Evolutionary conservation across 2,888 invertebrate species (phyloP), one percentile per base, ranked within the genome.

Genomic region (Hipparchia sbordonii): DNA sequence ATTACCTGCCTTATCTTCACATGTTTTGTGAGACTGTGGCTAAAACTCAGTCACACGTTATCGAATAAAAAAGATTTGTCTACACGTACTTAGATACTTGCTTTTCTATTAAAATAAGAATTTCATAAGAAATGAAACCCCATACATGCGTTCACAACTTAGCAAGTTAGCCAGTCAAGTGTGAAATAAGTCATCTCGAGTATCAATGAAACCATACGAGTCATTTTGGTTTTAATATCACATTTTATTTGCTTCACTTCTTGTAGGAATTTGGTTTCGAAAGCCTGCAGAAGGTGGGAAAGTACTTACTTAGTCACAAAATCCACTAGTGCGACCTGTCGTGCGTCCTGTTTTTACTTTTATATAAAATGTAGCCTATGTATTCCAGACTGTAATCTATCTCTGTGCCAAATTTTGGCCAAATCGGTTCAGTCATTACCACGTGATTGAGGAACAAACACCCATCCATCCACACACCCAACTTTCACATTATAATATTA

Each of bases 181-280:
- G 88, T 89, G 86, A 85, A 77, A 87, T 78, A 81, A 88, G 84
- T 80, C 84, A 80, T 84, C 81, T 82, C 82, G 79, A 78, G 81
- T 87, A 82, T 83, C 80, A 76, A 73, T 39, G 89, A 90, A 90
- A 81, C 89, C 90, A 72, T 85, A 82, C 75, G 75, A 54, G 81
- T 72, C 33, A 72, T 65, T 51, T 67, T 62, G 48, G 63, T 71
- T 71, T 70, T 77, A 69, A 82, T 84, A 77, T 82, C 81, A 79
- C 62, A 67, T 72, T 74, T 75, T 67, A 74, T 62, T 39, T 72
- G 61, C 70, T 74, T 73, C 71, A 65, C 67, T 70, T 62, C 62
- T 60, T 68, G 71, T 75, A 71, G 66, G 73, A 75, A 72, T 63
- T 56, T 45, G 6, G 6, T 52, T 33, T 52, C 46, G 9, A 52